A percentile compares a stretch with the other conserved stretches of the same genome.
phyloP scores from a whole-genome alignment of 2,888 invertebrate species.

The Phalera bucephala region DNA sequence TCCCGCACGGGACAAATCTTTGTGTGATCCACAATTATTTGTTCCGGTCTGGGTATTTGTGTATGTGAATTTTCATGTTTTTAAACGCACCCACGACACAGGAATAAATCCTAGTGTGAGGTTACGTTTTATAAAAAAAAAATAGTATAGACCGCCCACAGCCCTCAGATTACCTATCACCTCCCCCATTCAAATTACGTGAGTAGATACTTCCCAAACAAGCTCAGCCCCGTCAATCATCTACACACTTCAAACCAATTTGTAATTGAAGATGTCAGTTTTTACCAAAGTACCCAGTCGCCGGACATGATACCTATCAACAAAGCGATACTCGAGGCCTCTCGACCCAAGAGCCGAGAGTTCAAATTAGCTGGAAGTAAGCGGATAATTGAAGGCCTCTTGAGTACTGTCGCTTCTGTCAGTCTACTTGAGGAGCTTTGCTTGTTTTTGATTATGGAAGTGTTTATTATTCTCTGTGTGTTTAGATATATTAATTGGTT shows the following conservation, averaged over 20 bases:
- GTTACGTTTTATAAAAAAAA: too few species aligned
- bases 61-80: too few species aligned
- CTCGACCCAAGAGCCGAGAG: constrained; percentile 39
- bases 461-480: background rate
- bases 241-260: constrained; percentile 1
- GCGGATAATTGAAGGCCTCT: constrained; percentile 51
- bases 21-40: too few species aligned
- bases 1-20: too few species aligned
- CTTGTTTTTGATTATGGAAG: constrained; percentile 6
- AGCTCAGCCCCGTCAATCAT: constrained; percentile 2
- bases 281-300: constrained; percentile 7
- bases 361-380: constrained; percentile 63
- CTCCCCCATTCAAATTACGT: too few species aligned
- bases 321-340: constrained; percentile 52
- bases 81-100: too few species aligned
- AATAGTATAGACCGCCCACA: too few species aligned
- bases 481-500: too few species aligned
- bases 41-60: too few species aligned
- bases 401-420: constrained; percentile 28
- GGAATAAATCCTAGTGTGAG: too few species aligned
- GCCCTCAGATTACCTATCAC: too few species aligned
- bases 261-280: background rate
- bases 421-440: constrained; percentile 25
- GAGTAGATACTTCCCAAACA: too few species aligned
- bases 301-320: constrained; percentile 27